Base-by-base conservation (phyloP, 2,113 vertebrate genomes). In the Helogale parvula region DNA sequence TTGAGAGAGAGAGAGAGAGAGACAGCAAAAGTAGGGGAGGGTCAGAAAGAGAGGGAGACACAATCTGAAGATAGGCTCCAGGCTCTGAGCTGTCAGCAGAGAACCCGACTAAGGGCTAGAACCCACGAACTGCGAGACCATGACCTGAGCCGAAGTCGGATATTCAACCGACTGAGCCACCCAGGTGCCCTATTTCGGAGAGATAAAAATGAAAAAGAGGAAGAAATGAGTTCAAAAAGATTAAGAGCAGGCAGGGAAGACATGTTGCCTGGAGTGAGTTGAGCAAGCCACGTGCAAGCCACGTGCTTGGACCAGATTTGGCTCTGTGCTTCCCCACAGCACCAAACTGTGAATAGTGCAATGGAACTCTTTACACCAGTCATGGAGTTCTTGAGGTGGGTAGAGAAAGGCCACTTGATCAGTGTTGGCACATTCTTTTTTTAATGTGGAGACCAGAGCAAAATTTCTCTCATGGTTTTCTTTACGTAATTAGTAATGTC, bases 221-320 rank as follows among this genome's bases (percentile, higher is more conserved):
- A 33, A 29, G 25, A 77, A 68, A 45, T 63, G 38, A 63, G 41
- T 60, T 12, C 35, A 21, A 60, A 66, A 90, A 66, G 41, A 38
- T 27, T 7, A 7, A 54, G 63, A 29, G 7, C 41, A 83, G 82
- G n/a, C 31, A 66, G 54, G 23, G 41, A 47, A 72, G 60, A 19
- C 54, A 63, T 45, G 72, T 74, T 8, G 87, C 19, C 65, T 0
- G 0, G 19, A 23, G 19, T 19, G 16, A 29, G n/a, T 27, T 15
- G 60, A 63, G 11, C 4, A 4, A 1, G 1, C 16, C 45, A 6
- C 5, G 50, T 1, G 11, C 4, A 4, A 1, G 1, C 16, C 45
- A 6, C 5, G 50, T 1, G 3, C 33, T 23, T 57, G 60, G 4
- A 29, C 29, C 13, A 13, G 35, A 16, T 45, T 11, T 52, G 69